These are phyloP conservation scores for Zaprionus vittiger DNA, from an alignment of 1,140 invertebrate genomes.

Conservation along the genomic window DNA sequence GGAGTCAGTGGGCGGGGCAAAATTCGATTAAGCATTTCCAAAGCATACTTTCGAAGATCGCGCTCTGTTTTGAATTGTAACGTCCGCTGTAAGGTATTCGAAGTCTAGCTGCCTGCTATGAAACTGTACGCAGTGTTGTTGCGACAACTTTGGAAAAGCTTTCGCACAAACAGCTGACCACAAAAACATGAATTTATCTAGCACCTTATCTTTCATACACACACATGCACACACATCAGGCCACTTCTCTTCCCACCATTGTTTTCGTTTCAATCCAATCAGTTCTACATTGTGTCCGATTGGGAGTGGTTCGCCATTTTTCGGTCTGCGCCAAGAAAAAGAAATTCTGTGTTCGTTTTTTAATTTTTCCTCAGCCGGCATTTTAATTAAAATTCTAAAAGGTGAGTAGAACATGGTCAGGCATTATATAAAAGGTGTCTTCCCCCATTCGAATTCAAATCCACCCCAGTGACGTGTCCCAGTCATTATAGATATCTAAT, in stretches of 20 bases:
- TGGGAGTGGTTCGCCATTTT: slow-evolving; percentile 68
- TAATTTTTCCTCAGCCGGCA: slow-evolving; percentile 35
- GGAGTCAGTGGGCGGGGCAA: too few species aligned
- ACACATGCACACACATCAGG: slow-evolving; percentile 42
- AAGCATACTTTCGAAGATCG: too few species aligned
- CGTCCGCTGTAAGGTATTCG: neutral
- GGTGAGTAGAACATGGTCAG: slow-evolving; percentile 42
- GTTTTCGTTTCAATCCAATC: slow-evolving; percentile 51
- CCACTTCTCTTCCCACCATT: slow-evolving; percentile 48
- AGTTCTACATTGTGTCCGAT: slow-evolving; percentile 58
- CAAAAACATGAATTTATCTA: slow-evolving; percentile 71
- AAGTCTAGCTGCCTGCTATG: slow-evolving; percentile 12
- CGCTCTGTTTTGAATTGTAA: neutral
- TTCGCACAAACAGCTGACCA: slow-evolving; percentile 46
- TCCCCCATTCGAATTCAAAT: neutral
- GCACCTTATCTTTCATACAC: slow-evolving; percentile 30
- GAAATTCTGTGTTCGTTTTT: slow-evolving; percentile 38
- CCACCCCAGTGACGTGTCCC: neutral
- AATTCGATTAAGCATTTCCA: neutral
- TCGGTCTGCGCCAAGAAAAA: slow-evolving; percentile 35
- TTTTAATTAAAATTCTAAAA: slow-evolving; percentile 51
- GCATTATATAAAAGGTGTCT: slow-evolving; percentile 39
- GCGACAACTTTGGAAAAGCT: slow-evolving; percentile 27
- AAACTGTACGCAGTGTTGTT: slow-evolving; percentile 27
- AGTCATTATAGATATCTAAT: neutral